phyloP scores from a whole-genome alignment of 1,140 invertebrate genomes.

The Palaemon carinicauda region DNA sequence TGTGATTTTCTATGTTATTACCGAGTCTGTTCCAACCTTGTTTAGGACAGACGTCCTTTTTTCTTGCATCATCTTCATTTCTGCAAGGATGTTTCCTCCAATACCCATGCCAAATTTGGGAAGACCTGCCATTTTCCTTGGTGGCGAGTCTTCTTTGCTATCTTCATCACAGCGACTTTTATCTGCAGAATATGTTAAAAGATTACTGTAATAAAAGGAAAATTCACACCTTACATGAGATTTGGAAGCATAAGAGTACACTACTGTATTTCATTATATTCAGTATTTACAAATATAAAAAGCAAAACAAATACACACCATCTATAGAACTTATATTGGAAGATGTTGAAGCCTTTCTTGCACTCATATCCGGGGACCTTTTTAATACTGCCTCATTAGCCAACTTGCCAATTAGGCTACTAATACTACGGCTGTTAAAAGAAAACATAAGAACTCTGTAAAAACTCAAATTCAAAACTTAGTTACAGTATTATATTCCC shows the following conservation, averaged over 20 bases:
- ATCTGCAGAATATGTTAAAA: not conserved
- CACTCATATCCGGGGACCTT: constrained; percentile 49
- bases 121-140: constrained; percentile 51
- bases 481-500: too few species aligned
- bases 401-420: constrained; percentile 47
- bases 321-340: constrained; percentile 42
- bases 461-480: too few species aligned
- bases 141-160: constrained; percentile 50
- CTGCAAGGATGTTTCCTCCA: constrained; percentile 64
- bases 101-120: constrained; percentile 61
- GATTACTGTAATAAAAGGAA: too few species aligned
- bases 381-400: constrained; percentile 40
- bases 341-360: constrained; percentile 45
- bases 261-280: not conserved
- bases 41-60: constrained; percentile 63
- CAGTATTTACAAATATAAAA: not conserved
- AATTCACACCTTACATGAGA: not conserved
- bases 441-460: too few species aligned
- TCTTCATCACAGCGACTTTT: constrained; percentile 46
- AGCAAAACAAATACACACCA: not conserved
- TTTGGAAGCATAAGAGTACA: not conserved
- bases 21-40: constrained; percentile 42
- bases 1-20: not conserved
- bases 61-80: constrained; percentile 67
- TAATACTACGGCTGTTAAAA: constrained; percentile 38